phyloP scores from a whole-genome alignment of 2,797 vertebrate species.

The Anolis apletophallus region DNA sequence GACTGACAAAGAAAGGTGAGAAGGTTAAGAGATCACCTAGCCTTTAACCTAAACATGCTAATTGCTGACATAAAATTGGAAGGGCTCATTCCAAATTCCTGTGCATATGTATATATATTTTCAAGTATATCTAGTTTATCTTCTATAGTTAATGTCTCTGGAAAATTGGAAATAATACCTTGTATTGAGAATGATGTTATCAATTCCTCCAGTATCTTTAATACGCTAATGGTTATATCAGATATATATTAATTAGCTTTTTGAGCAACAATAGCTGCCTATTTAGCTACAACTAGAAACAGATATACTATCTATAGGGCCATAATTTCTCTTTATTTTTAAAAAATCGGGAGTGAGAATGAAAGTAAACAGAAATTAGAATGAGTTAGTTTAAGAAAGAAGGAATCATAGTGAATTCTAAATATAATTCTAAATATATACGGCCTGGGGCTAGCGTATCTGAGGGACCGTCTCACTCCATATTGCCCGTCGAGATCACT shows the following conservation, averaged over 20 bases:
- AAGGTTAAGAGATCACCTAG: slow-evolving; percentile 46
- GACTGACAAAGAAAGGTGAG: slow-evolving; percentile 28
- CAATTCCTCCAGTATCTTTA: slow-evolving; percentile 32
- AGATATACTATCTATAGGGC: slow-evolving; percentile 49
- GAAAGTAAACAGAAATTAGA: slow-evolving; percentile 56
- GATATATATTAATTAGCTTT: slow-evolving; percentile 34
- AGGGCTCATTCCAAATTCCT: slow-evolving; percentile 30
- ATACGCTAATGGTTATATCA: not conserved
- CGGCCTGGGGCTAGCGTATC: no score
- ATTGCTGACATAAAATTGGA: slow-evolving; percentile 50
- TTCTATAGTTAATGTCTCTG: slow-evolving; percentile 35
- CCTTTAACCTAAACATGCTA: slow-evolving; percentile 51
- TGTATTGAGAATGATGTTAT: slow-evolving; percentile 5
- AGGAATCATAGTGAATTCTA: slow-evolving; percentile 51
- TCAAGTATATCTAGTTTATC: slow-evolving; percentile 18
- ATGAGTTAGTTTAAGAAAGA: slow-evolving; percentile 48
- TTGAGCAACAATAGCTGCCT: slow-evolving; percentile 31
- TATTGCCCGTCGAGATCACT: no score
- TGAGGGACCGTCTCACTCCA: no score
- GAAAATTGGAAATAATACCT: slow-evolving; percentile 20
- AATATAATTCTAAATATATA: no score
- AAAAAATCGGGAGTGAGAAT: slow-evolving; percentile 1
- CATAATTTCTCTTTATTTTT: slow-evolving; percentile 25
- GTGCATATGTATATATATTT: not conserved
- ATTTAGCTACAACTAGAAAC: slow-evolving; percentile 33